phyloP scores from a whole-genome alignment of 2,113 vertebrate species.

The Plecturocebus donacophilus region DNA sequence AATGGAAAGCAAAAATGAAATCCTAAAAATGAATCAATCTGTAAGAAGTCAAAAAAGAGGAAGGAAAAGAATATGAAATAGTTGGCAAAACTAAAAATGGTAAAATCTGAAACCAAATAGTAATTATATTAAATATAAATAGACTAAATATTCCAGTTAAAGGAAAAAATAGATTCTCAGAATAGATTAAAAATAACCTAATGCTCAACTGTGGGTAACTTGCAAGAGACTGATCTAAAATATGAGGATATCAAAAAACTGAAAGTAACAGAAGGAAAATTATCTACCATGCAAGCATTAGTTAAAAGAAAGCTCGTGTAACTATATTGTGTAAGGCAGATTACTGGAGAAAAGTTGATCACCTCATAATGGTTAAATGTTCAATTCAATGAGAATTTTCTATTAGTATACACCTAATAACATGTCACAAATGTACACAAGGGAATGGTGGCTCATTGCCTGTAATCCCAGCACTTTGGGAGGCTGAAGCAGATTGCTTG shows the following conservation, averaged over 20 bases:
- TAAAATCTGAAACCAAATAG: not conserved
- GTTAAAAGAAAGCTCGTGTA: not conserved
- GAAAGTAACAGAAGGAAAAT: not conserved
- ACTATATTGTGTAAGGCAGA: not conserved
- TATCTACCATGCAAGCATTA: not conserved
- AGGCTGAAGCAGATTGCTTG: too few species aligned
- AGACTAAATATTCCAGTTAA: not conserved
- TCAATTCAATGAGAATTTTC: not conserved
- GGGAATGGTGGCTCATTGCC: too few species aligned
- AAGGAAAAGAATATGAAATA: not conserved
- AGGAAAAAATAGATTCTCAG: conserved; percentile 9
- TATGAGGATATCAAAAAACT: not conserved
- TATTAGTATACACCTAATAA: not conserved
- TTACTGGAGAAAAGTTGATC: not conserved
- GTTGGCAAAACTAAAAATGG: not conserved
- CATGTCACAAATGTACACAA: not conserved
- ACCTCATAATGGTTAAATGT: not conserved
- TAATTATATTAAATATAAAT: not conserved
- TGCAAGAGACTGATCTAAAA: not conserved
- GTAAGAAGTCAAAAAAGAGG: not conserved
- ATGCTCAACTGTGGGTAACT: not conserved
- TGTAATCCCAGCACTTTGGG: too few species aligned
- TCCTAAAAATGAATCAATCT: not conserved
- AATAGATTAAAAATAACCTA: not conserved
- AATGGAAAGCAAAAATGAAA: not conserved